A percentile compares a stretch with the other conserved stretches of the same genome.
Conservation (phyloP, 1,140 invertebrate species). For the Paralvinella palmiformis region DNA sequence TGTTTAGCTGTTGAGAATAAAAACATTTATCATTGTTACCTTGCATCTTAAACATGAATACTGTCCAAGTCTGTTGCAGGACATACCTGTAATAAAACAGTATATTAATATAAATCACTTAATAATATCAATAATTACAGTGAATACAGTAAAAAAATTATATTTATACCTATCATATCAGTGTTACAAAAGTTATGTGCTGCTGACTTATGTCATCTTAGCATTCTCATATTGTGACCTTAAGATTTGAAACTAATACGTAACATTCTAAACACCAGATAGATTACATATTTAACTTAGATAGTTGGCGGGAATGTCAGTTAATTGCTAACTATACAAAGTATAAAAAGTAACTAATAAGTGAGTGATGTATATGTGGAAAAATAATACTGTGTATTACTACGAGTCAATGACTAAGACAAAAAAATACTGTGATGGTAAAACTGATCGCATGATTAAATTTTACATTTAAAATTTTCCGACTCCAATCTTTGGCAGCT, state of each 20-base stretch:
- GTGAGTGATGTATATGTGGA: neutral
- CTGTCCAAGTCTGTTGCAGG: conserved; percentile 88
- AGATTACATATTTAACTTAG: neutral
- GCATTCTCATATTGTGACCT: no score
- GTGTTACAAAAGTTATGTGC: no score
- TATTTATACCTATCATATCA: no score
- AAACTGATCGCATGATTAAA: no score
- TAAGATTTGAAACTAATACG: neutral
- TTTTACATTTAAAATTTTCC: conserved; percentile 84
- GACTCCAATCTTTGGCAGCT: conserved; percentile 91
- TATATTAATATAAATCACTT: neutral
- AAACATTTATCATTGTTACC: conserved; percentile 35
- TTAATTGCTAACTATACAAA: neutral
- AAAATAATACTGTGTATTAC: neutral
- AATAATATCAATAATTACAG: neutral
- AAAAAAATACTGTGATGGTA: no score
- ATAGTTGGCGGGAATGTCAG: no score
- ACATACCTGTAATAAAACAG: conserved; percentile 49
- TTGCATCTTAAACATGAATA: conserved; percentile 93
- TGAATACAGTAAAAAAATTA: neutral
- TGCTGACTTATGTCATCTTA: no score
- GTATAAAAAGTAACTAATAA: neutral
- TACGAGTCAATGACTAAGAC: no score
- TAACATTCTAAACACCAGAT: neutral
- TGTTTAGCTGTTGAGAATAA: neutral